phyloP scores from a whole-genome alignment of 2,113 vertebrate genomes.

The Anser brachyrhynchus region DNA sequence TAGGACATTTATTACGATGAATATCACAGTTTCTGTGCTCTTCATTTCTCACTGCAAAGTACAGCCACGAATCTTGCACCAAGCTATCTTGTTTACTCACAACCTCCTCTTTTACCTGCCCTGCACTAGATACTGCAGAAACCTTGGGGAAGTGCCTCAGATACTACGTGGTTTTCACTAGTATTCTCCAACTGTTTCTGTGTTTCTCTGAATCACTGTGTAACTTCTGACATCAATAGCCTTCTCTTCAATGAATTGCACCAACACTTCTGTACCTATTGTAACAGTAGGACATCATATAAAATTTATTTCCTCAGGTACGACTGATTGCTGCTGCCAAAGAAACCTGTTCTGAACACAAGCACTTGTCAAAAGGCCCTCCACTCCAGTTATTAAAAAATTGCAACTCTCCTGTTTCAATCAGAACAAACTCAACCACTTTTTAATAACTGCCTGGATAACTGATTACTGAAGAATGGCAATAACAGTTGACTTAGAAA shows the following conservation, averaged over 20 bases:
- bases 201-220: fast-evolving
- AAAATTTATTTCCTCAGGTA: neutral
- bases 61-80: neutral
- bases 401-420: neutral
- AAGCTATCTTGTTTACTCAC: neutral
- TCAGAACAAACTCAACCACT: neutral
- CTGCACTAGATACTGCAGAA: neutral
- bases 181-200: neutral
- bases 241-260: neutral
- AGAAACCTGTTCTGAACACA: neutral
- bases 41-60: neutral
- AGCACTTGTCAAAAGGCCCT: neutral
- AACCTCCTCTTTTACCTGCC: neutral
- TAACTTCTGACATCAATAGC: neutral
- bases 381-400: neutral
- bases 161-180: neutral
- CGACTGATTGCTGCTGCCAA: neutral
- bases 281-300: neutral
- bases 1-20: neutral
- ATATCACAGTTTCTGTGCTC: neutral
- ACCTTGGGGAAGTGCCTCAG: neutral
- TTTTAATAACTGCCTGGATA: neutral
- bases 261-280: neutral
- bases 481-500: neutral
- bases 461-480: neutral